phyloP scores from a whole-genome alignment of 2,797 vertebrate species.

The Premnoplex brunnescens region DNA sequence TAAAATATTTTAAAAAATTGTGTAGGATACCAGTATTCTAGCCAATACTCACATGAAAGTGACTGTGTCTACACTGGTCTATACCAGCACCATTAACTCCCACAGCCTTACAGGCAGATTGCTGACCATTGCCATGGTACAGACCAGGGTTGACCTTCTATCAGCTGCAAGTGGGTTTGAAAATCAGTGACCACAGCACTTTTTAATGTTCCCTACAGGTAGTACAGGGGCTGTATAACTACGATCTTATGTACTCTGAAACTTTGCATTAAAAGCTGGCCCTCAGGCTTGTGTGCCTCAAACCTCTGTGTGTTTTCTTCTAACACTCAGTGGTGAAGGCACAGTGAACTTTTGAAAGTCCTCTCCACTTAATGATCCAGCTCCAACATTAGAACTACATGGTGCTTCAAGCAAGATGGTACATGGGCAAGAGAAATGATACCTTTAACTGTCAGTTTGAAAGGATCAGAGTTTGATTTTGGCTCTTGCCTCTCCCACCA shows the following conservation, averaged over 20 bases:
- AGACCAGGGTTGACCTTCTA: neutral
- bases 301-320: neutral
- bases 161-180: neutral
- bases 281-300: neutral
- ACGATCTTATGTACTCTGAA: neutral
- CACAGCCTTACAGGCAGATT: rapidly evolving
- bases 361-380: neutral
- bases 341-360: neutral
- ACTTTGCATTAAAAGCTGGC: neutral
- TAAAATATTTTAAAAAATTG: rapidly evolving
- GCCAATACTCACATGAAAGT: neutral
- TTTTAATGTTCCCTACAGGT: neutral
- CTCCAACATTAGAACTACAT: neutral
- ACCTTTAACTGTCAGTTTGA: neutral
- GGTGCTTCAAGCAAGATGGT: neutral
- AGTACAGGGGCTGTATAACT: neutral
- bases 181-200: neutral
- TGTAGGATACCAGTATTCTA: neutral
- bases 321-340: neutral
- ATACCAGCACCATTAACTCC: rapidly evolving
- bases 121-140: neutral
- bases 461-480: neutral
- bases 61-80: neutral
- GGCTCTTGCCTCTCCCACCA: neutral
- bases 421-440: neutral